phyloP scores from a whole-genome alignment of 1,140 invertebrate genomes.

The Apis cerana region DNA sequence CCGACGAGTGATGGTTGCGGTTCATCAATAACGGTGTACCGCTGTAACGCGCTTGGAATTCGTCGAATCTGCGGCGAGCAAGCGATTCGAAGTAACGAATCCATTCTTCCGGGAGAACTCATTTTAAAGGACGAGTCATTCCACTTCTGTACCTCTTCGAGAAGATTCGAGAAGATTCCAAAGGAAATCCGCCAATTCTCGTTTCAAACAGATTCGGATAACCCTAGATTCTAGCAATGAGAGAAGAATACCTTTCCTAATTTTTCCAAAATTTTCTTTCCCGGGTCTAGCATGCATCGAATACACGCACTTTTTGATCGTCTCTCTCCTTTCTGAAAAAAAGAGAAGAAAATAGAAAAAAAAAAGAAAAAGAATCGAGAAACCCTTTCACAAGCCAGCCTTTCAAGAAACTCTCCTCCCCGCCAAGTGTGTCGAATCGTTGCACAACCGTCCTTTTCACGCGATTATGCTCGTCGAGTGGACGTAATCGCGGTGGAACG shows the following conservation, averaged over 20 bases:
- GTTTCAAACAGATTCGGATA: no score
- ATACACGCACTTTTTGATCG: background rate
- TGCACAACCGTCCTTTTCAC: background rate
- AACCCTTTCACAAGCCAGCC: background rate
- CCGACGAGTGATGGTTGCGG: constrained; percentile 52
- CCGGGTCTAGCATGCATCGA: no score
- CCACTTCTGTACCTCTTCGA: no score
- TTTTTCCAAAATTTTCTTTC: background rate
- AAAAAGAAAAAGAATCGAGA: background rate
- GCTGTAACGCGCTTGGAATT: constrained; percentile 58
- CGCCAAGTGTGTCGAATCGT: background rate
- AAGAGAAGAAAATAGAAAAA: background rate
- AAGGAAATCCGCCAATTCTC: no score
- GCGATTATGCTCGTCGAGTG: background rate
- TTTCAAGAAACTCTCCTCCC: background rate
- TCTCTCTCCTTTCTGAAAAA: background rate
- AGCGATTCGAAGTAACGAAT: constrained; percentile 49
- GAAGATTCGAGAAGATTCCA: no score
- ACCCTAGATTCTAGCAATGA: no score
- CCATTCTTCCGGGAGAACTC: constrained; percentile 40
- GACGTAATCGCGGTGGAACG: background rate
- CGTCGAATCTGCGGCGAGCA: constrained; percentile 60
- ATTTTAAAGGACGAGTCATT: constrained; percentile 27
- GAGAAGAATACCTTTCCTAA: no score
- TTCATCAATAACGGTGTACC: constrained; percentile 63